Base-by-base conservation (phyloP, 2,888 invertebrate genomes). In the Reticulitermes lucifugus region DNA sequence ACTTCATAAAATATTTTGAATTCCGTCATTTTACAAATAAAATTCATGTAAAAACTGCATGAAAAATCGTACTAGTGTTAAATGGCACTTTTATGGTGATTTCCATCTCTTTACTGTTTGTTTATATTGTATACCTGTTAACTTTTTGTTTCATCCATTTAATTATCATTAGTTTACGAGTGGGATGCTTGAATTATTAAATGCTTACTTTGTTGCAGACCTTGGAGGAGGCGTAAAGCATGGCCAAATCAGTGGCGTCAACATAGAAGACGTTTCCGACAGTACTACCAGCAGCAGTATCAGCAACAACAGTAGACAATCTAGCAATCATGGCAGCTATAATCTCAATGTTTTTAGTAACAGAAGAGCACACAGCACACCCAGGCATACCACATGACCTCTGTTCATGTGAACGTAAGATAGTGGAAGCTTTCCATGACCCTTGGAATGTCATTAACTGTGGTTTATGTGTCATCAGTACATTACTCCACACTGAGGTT, bases 201-300 rank as follows among this genome's bases (percentile, higher is more conserved):
- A 55, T 51, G 10, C 79, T n/a, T 82, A 83, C 22, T 79, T 84
- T 35, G 22, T 88, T 88, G 77, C 87, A 90, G 91, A 87, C 88
- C 90, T 86, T 90, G 90, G 90, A 88, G 90, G 75, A 89, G 90
- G 87, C 89, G 90, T 85, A 90, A 90, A 88, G 87, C 89, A 75
- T 90, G 90, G 90, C 86, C 88, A 81, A 89, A 89, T 86, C 86
- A 88, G 84, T 88, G 88, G 88, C 83, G 86, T 59, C 86, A 86
- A 84, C 83, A 86, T 70, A 86, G 87, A 83, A 55, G 86, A 85
- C 75, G 86, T 22, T 87, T 85, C 79, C 85, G 87, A 60, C 87
- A 87, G 85, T 84, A 85, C 79, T 84, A 84, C 77, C 84, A 85
- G 55, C 84, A 85, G 35, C 79, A 79, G 79, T 51, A 79, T 21